These are phyloP conservation scores for Lasioglossum marginatum DNA, from an alignment of 2,888 invertebrate species.

Conservation along the genomic window DNA sequence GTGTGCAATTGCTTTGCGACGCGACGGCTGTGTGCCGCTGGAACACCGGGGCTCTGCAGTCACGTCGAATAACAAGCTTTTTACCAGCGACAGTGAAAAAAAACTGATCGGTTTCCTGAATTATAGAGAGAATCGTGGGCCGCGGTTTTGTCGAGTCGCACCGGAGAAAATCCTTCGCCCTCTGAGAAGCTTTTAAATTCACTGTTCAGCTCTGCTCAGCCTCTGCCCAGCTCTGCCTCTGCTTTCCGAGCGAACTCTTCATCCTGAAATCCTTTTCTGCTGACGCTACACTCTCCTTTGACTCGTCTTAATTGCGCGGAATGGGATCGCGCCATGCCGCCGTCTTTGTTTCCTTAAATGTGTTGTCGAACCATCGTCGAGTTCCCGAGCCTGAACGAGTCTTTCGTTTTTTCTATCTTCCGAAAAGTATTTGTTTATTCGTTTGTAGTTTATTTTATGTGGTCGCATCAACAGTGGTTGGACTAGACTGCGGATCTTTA, in stretches of 20 bases:
- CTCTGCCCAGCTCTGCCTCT: neutral
- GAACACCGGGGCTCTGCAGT: slow-evolving; percentile 18
- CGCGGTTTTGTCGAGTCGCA: slow-evolving; percentile 7
- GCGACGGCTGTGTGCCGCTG: slow-evolving; percentile 6
- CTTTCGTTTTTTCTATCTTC: neutral
- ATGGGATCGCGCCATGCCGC: neutral
- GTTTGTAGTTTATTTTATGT: too few species aligned
- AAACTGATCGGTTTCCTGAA: slow-evolving; percentile 16
- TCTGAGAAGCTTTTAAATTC: neutral
- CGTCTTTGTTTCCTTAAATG: neutral
- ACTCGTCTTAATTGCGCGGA: neutral
- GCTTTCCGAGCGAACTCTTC: neutral
- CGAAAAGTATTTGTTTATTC: too few species aligned
- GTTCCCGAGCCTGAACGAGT: neutral
- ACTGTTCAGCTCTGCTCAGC: neutral
- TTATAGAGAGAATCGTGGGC: neutral
- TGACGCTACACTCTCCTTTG: neutral
- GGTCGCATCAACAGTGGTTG: too few species aligned
- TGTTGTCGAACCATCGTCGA: neutral
- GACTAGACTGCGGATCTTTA: too few species aligned
- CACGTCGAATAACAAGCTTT: slow-evolving; percentile 38
- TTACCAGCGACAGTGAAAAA: neutral
- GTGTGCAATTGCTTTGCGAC: slow-evolving; percentile 35
- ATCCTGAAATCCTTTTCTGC: neutral
- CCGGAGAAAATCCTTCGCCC: neutral